These are phyloP conservation scores for Torymus aiolomorphi DNA, from an alignment of 2,888 invertebrate species.

Conservation along the genomic window DNA sequence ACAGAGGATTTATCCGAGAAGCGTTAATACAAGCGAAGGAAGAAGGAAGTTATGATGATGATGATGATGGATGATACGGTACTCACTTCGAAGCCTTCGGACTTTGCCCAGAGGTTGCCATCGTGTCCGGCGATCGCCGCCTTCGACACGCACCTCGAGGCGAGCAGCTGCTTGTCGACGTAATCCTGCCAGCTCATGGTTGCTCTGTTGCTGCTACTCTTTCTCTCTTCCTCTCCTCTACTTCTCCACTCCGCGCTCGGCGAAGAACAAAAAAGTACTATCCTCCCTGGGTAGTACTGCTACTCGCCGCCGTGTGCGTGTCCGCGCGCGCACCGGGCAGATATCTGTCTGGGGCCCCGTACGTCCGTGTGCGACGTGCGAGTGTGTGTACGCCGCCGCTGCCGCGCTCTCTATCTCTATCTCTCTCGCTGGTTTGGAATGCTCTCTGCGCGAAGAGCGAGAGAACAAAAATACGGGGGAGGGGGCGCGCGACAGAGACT, in stretches of 20 bases:
- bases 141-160: constrained; percentile 95
- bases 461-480: constrained; percentile 14
- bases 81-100: constrained; percentile 95
- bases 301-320: too few species aligned
- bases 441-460: not conserved
- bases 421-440: too few species aligned
- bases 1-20: not conserved
- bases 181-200: constrained; percentile 97
- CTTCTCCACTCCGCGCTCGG: not conserved
- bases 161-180: constrained; percentile 97
- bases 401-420: too few species aligned
- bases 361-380: constrained; percentile 4
- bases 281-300: too few species aligned
- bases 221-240: constrained; percentile 71
- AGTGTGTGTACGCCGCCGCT: not conserved
- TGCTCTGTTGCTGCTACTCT: too few species aligned
- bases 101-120: constrained; percentile 96
- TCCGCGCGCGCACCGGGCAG: too few species aligned
- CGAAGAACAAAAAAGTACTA: constrained; percentile 18
- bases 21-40: not conserved
- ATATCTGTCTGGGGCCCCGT: not conserved
- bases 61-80: constrained; percentile 7
- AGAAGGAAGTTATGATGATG: not conserved
- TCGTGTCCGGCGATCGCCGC: constrained; percentile 97
- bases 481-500: not conserved